Conservation (phyloP, 2,113 vertebrate species). For the Spheniscus mendiculus region DNA sequence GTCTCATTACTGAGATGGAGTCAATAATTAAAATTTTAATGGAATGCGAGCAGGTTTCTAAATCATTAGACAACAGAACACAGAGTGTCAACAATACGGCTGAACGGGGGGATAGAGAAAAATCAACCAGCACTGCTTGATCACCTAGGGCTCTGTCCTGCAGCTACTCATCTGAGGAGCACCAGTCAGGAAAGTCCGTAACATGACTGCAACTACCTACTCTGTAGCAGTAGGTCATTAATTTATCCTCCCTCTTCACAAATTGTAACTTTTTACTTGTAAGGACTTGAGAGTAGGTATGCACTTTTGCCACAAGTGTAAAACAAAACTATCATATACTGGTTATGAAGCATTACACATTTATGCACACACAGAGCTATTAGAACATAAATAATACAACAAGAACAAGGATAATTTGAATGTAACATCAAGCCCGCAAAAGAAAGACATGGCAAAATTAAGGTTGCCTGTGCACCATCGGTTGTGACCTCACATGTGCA, state of each 20-base stretch:
- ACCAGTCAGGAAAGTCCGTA: neutral
- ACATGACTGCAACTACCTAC: neutral
- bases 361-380: neutral
- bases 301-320: neutral
- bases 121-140: neutral
- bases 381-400: neutral
- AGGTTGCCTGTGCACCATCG: neutral
- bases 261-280: neutral
- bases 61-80: neutral
- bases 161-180: neutral
- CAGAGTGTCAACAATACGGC: neutral
- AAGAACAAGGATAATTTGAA: neutral
- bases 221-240: neutral
- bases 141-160: neutral
- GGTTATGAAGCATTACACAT: neutral
- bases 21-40: neutral
- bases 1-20: neutral
- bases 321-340: neutral
- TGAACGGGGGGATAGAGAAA: neutral
- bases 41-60: neutral
- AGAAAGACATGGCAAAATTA: neutral
- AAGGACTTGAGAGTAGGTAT: neutral
- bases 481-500: accelerated
- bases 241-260: neutral
- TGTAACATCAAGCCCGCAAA: neutral